phyloP scores from a whole-genome alignment of 2,797 vertebrate species.

The Microctenopoma steveboyesi region DNA sequence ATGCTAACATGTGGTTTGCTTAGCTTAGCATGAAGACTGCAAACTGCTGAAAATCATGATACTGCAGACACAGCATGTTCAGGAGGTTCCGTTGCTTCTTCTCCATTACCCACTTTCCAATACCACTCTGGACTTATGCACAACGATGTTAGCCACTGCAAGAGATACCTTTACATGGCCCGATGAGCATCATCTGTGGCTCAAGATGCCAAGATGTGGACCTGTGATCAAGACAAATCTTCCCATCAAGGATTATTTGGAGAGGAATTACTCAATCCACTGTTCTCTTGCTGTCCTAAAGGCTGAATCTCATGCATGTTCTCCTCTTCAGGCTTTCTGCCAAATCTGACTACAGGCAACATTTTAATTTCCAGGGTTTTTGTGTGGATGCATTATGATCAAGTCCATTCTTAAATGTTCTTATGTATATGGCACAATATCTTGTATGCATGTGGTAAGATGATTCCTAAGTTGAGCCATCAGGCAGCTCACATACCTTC shows the following conservation, averaged over 20 bases:
- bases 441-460: slow-evolving; percentile 54
- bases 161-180: slow-evolving; percentile 31
- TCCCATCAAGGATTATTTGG: slow-evolving; percentile 69
- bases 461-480: slow-evolving; percentile 59
- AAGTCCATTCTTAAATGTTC: slow-evolving; percentile 11
- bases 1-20: background rate
- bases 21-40: too few relatives aligned
- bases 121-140: too few relatives aligned
- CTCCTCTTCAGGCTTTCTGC: slow-evolving; percentile 10
- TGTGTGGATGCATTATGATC: background rate
- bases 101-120: too few relatives aligned
- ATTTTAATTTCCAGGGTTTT: background rate
- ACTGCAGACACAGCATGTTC: too few relatives aligned
- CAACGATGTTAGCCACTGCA: too few relatives aligned
- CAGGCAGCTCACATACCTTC: slow-evolving; percentile 72
- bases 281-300: slow-evolving; percentile 25
- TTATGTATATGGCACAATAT: slow-evolving; percentile 49
- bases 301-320: slow-evolving; percentile 24
- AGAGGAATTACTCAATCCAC: slow-evolving; percentile 32
- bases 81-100: too few relatives aligned
- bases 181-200: slow-evolving; percentile 39
- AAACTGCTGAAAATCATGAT: too few relatives aligned
- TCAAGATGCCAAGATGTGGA: slow-evolving; percentile 63
- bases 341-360: slow-evolving; percentile 19
- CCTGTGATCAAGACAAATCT: slow-evolving; percentile 79